Conservation (phyloP, 2,888 invertebrate genomes). For the Eupithecia pulchellata region DNA sequence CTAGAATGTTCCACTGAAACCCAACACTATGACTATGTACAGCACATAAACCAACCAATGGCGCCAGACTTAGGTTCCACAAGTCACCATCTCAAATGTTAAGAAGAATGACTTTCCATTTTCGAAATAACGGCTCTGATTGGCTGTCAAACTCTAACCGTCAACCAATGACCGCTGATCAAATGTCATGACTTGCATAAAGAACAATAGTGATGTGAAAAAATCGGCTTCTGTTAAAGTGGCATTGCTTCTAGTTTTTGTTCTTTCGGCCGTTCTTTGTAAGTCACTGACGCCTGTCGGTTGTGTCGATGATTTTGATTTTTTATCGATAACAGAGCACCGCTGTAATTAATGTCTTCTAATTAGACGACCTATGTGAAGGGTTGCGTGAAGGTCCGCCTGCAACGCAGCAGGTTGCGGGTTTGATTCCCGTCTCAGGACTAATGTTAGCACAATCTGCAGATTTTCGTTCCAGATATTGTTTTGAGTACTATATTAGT, state of each 20-base stretch:
- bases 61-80: constrained; percentile 46
- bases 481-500: too few species aligned
- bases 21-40: constrained; percentile 41
- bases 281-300: constrained; percentile 41
- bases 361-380: too few species aligned
- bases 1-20: constrained; percentile 22
- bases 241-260: constrained; percentile 67
- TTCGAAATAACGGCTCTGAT: constrained; percentile 74
- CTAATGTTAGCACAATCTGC: too few species aligned
- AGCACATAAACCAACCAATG: constrained; percentile 54
- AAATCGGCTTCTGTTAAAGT: constrained; percentile 81
- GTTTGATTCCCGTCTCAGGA: too few species aligned
- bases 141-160: constrained; percentile 80
- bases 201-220: constrained; percentile 71
- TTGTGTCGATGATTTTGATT: constrained; percentile 32
- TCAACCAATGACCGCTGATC: constrained; percentile 82
- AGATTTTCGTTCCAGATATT: too few species aligned
- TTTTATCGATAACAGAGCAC: constrained; percentile 31
- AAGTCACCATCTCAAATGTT: constrained; percentile 78
- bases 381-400: too few species aligned
- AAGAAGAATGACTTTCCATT: constrained; percentile 81
- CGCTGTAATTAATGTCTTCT: constrained; percentile 5
- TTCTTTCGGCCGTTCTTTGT: constrained; percentile 40
- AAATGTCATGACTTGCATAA: constrained; percentile 78
- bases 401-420: too few species aligned